These are phyloP conservation scores for Lycia hirtaria DNA, from an alignment of 2,888 invertebrate genomes.

Conservation along the genomic window DNA sequence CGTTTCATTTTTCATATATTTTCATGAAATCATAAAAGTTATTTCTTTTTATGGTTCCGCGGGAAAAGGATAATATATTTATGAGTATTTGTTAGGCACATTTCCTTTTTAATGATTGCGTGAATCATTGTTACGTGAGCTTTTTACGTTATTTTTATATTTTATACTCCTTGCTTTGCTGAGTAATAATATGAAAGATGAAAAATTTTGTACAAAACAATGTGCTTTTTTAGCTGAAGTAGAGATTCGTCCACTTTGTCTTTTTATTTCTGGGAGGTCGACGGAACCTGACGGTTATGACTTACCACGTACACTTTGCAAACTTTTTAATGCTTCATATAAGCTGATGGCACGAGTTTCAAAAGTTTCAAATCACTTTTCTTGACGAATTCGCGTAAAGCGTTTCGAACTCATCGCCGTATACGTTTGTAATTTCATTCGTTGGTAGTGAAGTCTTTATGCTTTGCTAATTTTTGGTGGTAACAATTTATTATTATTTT, in stretches of 20 bases:
- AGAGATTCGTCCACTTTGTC: constrained; percentile 28
- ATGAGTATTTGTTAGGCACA: constrained; percentile 28
- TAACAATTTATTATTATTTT: too few species aligned
- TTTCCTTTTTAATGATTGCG: constrained; percentile 28
- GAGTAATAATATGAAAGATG: constrained; percentile 7
- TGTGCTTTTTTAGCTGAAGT: constrained; percentile 17
- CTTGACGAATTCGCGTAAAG: constrained; percentile 43
- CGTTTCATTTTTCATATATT: constrained; percentile 16
- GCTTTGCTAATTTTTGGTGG: constrained; percentile 51
- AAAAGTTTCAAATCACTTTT: constrained; percentile 45
- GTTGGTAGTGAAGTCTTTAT: constrained; percentile 38
- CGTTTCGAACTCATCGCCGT: constrained; percentile 40
- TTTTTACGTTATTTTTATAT: constrained; percentile 21
- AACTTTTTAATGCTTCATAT: constrained; percentile 44
- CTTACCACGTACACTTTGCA: constrained; percentile 37
- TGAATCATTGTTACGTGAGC: constrained; percentile 28
- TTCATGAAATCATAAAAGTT: constrained; percentile 32
- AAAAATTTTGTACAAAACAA: constrained; percentile 7
- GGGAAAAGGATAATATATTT: constrained; percentile 28
- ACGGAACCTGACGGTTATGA: constrained; percentile 30
- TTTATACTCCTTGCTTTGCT: constrained; percentile 1
- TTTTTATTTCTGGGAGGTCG: constrained; percentile 24
- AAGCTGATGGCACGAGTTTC: constrained; percentile 40
- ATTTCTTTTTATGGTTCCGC: constrained; percentile 29
- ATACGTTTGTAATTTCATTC: constrained; percentile 41